A percentile compares a stretch with the other conserved stretches of the same genome.
Evolutionary conservation across 2,888 invertebrate genomes (phyloP).

Genomic region (Venustoraphidia nigricollis): DNA sequence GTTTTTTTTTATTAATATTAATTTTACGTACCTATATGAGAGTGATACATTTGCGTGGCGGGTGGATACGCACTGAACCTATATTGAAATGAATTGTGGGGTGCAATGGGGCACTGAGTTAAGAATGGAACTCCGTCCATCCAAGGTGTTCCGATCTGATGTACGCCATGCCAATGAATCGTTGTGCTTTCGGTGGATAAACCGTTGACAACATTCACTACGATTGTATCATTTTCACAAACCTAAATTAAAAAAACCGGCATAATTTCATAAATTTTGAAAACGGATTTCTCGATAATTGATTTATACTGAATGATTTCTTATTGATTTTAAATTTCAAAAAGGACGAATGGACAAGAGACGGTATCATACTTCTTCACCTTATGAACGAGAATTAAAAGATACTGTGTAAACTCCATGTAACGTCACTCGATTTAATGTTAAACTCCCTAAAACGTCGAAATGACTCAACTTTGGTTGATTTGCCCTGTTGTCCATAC

Average conservation of each 20-base stretch:
- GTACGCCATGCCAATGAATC: constrained; percentile 36
- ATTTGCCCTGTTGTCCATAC: too few relatives aligned
- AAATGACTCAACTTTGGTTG: too few relatives aligned
- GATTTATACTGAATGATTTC: too few relatives aligned
- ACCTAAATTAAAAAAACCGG: neutral
- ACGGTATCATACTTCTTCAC: too few relatives aligned
- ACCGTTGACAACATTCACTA: neutral
- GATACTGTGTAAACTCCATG: too few relatives aligned
- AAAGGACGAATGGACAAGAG: too few relatives aligned
- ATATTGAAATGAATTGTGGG: constrained; percentile 23
- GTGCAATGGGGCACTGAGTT: constrained; percentile 28
- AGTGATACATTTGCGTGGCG: constrained; percentile 29
- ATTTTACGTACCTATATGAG: constrained; percentile 21
- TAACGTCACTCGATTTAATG: too few relatives aligned
- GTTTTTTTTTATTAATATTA: neutral
- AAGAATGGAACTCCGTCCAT: constrained; percentile 30
- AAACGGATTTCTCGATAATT: too few relatives aligned
- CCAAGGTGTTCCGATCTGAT: constrained; percentile 22
- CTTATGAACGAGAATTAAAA: too few relatives aligned
- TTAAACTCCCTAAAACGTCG: too few relatives aligned
- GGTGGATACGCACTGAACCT: constrained; percentile 23
- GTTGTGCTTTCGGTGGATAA: constrained; percentile 23
- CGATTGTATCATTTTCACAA: neutral
- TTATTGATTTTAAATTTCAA: too few relatives aligned
- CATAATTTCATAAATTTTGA: too few relatives aligned